Base-by-base conservation (phyloP, 2,113 vertebrate genomes). In the Amblyopsis rosae region DNA sequence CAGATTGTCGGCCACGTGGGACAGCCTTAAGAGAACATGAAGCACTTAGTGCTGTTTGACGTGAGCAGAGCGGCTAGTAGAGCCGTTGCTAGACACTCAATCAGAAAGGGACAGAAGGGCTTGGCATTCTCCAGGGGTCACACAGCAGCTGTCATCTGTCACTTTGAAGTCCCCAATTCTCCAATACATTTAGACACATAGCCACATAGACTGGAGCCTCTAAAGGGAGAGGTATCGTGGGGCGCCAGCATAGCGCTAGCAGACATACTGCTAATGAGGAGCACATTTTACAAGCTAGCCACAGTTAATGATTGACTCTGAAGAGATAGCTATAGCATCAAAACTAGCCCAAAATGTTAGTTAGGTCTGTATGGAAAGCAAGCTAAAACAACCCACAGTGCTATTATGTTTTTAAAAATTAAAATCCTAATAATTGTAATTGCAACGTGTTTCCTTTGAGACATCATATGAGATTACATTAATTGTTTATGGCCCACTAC, bases 81-180 rank as follows among this genome's bases (percentile, higher is more conserved):
- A 41, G 35, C 80, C 50, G 87, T 90, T 80, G 80, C 88, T 90
- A 90, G 86, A 90, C 86, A 82, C 82, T 88, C 79, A 85, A 89
- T 90, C 88, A 88, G 81, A 76, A 86, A 79, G 79, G 88, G 82
- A 86, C 82, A 86, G 83, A 86, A 82, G 84, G 86, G 77, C 82
- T 84, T 73, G 79, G 78, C 83, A 84, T 72, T 84, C 83, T 88
- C 84, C 67, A 53, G 87, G 57, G 86, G 88, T 89, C 88, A 88
- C 80, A 77, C 73, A 77, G 77, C 86, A 76, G 83, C 56, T 72
- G 88, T 85, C 86, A 85, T 89, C 86, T 90, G 88, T 90, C 88
- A 90, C 76, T 74, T 76, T 66, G 70, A 79, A 77, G 65, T 77
- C 77, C 86, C 60, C 53, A 41, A 70, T 79, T 59, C 77, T 80